Conservation (phyloP, 1,140 invertebrate species). For the Camponotus floridanus region DNA sequence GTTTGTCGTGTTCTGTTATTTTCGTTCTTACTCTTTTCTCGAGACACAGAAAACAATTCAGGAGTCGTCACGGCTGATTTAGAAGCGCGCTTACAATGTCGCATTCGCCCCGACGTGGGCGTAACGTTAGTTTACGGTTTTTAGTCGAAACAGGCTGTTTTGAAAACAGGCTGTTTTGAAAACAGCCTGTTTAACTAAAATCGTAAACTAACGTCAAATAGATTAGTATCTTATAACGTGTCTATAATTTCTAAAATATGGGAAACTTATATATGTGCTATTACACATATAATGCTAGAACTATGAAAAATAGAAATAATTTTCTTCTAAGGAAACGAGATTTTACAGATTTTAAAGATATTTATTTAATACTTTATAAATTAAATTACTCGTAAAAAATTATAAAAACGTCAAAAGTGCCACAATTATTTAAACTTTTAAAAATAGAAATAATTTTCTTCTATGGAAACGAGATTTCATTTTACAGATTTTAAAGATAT, state of each 20-base stretch:
- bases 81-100: conserved; percentile 46
- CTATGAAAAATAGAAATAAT: background rate
- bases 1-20: conserved; percentile 11
- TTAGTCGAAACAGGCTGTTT: background rate
- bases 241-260: conserved; percentile 60
- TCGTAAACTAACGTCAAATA: no score
- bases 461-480: no score
- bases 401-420: background rate
- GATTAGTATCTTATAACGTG: conserved; percentile 2
- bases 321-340: no score
- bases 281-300: background rate
- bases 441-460: no score
- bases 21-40: conserved; percentile 25
- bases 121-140: conserved; percentile 57
- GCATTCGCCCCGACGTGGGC: conserved; percentile 28
- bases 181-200: no score
- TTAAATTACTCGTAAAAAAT: background rate
- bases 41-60: conserved; percentile 6
- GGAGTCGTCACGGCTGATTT: conserved; percentile 59
- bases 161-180: no score
- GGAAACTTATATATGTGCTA: background rate
- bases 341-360: background rate
- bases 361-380: background rate
- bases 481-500: background rate
- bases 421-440: background rate